Evolutionary conservation across 2,888 invertebrate species (phyloP), one percentile per base, ranked within the genome.

Genomic region (Hermaeophaga mercurialis): DNA sequence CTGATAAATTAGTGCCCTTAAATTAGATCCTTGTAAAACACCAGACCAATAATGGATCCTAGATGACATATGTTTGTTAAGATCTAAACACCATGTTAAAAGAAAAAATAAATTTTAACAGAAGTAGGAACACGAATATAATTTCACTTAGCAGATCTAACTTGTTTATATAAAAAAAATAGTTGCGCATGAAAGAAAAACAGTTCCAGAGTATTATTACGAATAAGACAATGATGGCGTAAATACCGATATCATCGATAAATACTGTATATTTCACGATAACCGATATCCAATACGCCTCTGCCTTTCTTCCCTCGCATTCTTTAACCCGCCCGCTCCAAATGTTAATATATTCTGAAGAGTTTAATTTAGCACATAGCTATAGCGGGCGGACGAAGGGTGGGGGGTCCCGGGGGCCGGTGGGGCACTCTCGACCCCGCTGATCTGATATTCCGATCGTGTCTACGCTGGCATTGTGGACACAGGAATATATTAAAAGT

Each of bases 321-420:
- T 69, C 68, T 64, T 66, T 61, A 68, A 66, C 67, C 67, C 69
- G 71, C 69, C 69, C 71, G 71, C 70, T 75, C 72, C 73, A 73
- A 76, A 77, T 76, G 76, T 77, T 77, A 77, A 77, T 77, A 77
- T 77, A 77, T 77, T 77, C 76, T 70, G 75, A 75, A 74, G 75
- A 77, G 76, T 77, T 77, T 77, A 77, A 77, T 77, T 77, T 77
- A 77, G 76, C 77, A 76, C 77, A 77, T 77, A 77, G 76, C 77
- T 73, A 69, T 65, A 67, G 69, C 66, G 71, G 72, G 71, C 70
- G 70, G 71, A 63, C 47, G 59, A 54, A 41, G 24, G 22, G 48
- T 17, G 36, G 47, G 46, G 65, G 56, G 62, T 59, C 62, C 64
- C 62, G 64, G 65, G 60, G 60, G 48, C 55, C 44, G 56, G 62